phyloP scores from a whole-genome alignment of 2,888 invertebrate genomes.

The Mechanitis mazaeus region DNA sequence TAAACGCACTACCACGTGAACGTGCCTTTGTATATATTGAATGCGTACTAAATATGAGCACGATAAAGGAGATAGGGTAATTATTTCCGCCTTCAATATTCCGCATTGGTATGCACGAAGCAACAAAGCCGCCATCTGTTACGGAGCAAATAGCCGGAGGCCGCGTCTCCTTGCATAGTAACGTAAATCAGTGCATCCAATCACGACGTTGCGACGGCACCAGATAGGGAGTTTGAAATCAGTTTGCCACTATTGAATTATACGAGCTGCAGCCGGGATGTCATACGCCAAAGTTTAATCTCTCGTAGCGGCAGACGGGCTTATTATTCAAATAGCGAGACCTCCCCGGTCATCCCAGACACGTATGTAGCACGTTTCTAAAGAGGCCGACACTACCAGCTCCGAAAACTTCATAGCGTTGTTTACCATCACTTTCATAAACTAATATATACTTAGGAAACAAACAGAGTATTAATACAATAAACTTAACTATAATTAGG shows the following conservation, averaged over 20 bases:
- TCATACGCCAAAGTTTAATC: constrained; percentile 73
- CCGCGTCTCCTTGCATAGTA: constrained; percentile 37
- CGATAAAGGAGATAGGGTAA: constrained; percentile 47
- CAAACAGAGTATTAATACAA: too few species aligned
- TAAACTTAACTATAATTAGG: too few species aligned
- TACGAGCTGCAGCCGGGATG: constrained; percentile 66
- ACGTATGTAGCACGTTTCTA: constrained; percentile 50
- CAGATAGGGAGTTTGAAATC: constrained; percentile 58
- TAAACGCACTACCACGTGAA: constrained; percentile 55
- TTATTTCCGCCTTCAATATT: constrained; percentile 54
- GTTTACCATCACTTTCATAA: constrained; percentile 26
- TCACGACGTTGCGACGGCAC: constrained; percentile 40
- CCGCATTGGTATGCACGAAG: constrained; percentile 38
- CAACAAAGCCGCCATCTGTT: constrained; percentile 49
- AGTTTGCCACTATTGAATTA: constrained; percentile 75
- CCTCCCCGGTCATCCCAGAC: constrained; percentile 61
- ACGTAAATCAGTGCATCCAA: constrained; percentile 61
- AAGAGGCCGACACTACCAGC: constrained; percentile 24
- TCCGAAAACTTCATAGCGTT: constrained; percentile 29
- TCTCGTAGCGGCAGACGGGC: constrained; percentile 64
- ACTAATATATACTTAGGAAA: too few species aligned
- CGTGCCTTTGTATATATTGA: constrained; percentile 47
- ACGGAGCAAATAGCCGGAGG: constrained; percentile 48
- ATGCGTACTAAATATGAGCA: constrained; percentile 33
- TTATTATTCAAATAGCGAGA: constrained; percentile 72